Evolutionary conservation across 2,888 invertebrate genomes (phyloP), one percentile per base, ranked within the genome.

Genomic region (Leptinotarsa juncta): DNA sequence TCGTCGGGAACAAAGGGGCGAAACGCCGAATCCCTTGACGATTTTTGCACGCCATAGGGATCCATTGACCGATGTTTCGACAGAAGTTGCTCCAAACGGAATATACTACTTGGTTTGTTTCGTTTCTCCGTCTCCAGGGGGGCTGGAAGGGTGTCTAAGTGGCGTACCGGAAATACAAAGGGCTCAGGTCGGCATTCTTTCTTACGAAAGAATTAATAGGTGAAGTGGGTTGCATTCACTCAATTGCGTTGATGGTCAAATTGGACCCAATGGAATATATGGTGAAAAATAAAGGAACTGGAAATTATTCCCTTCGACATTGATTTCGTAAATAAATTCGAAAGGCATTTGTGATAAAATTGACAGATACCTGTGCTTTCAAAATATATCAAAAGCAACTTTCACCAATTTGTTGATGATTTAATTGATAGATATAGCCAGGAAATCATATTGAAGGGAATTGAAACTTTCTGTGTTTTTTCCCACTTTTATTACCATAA

Each of bases 71-170:
- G 7, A 62, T 62, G 62, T 42, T 62, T 32, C 32, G 42, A 42
- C 62, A 62, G 62, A 42, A 62, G 62, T 62, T 62, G 42, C 42
- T 10, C 7, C 62, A 62, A 62, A 42, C 62, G 42, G 62, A 62
- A 62, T 62, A 62, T 62, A 62, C 62, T 62, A 62, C 18, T 62
- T 62, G 62, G 62, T 42, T 62, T 62, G 62, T 62, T 62, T 62
- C 62, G 26, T 62, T 62, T 62, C n/a, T 32, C 42, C 7, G 20
- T 62, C 32, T 62, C 62, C 32, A 16, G 26, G 62, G 62, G 26
- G 42, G 16, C 32, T 62, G 16, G n/a, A 62, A 62, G 62, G 62
- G 62, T 62, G 62, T 62, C 32, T 42, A 18, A 62, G 62, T 26
- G n/a, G 62, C 62, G 57, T 57, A 57, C 57, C 23, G 57, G 15